Conservation (phyloP, 2,888 invertebrate genomes). For the Horisme vitalbata region DNA sequence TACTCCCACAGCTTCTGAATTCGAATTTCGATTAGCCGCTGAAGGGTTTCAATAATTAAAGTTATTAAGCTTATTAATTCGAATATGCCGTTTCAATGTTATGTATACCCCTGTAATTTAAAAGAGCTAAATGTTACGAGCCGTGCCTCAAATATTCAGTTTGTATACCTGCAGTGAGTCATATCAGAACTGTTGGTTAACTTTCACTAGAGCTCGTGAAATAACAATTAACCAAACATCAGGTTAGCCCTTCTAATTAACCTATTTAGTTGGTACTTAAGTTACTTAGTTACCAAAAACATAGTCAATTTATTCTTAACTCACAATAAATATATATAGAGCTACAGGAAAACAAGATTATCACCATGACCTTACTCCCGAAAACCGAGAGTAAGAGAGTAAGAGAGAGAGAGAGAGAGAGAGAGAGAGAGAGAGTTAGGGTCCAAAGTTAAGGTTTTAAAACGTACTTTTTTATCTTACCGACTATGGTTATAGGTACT, state of each 20-base stretch:
- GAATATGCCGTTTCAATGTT: conserved; percentile 19
- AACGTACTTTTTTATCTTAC: too few species aligned
- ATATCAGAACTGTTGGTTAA: conserved; percentile 64
- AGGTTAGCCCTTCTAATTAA: conserved; percentile 41
- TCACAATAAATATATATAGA: too few species aligned
- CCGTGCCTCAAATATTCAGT: conserved; percentile 58
- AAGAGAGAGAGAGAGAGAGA: too few species aligned
- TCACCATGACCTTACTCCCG: too few species aligned
- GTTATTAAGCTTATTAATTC: conserved; percentile 23
- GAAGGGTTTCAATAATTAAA: conserved; percentile 23
- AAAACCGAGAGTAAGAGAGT: too few species aligned
- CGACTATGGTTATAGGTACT: too few species aligned
- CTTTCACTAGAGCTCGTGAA: conserved; percentile 71
- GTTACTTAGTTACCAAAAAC: background rate
- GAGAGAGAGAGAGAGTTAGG: too few species aligned
- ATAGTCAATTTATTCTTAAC: too few species aligned
- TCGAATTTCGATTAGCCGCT: conserved; percentile 24
- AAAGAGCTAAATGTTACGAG: conserved; percentile 45
- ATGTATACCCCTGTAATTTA: conserved; percentile 22
- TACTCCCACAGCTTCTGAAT: conserved; percentile 18
- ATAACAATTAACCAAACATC: conserved; percentile 56
- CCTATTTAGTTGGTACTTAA: background rate
- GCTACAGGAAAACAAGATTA: background rate
- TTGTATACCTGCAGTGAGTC: conserved; percentile 67
- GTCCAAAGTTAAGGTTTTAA: too few species aligned